Base-by-base conservation (phyloP, 1,140 invertebrate species). In the Agrypnia vestita region DNA sequence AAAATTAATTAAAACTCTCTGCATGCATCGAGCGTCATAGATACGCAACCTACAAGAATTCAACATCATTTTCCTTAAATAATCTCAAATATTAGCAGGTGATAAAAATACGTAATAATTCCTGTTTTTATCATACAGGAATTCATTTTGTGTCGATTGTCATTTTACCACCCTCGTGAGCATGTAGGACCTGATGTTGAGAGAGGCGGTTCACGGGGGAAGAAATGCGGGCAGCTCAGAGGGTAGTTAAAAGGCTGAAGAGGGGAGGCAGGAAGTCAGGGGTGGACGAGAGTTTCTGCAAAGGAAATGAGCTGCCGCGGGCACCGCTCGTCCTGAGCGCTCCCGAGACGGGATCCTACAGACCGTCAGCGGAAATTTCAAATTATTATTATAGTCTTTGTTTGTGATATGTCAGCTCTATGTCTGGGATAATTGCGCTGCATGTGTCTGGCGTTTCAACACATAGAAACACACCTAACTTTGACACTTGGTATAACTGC, bases 251-350 rank as follows among this genome's bases (percentile, higher is more conserved):
- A 25, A 55, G 11, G 25, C 17, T 17, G 12, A 9, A 64, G 15
- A 13, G 78, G 56, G 17, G 4, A 13, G 43, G 12, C 10, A 11
- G 44, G n/a, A 55, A 25, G 44, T 13, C 44, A 55, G 71, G 56
- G 79, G 59, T 15, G 53, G 61, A 44, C 35, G 12, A 49, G 47
- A 25, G 25, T n/a, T 13, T 15, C 56, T 9, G n/a, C 25, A 44
- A 25, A 81, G 80, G 80, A 81, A 81, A 81, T 81, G 75, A 78
- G 56, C 19, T 47, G 75, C 80, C 75, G 43, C 67, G 47, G 80
- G 80, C 80, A 17, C 10, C 0, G 19, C 53, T 46, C 35, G 76
- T 43, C 56, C 72, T 64, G 21, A 25, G 12, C 61, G n/a, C 25
- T 71, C 73, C 21, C 21, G 44, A 13, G 73, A 80, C 51, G 13